Evolutionary conservation across 1,140 invertebrate species (phyloP).

Genomic region (Brachionus rotundiformis): DNA sequence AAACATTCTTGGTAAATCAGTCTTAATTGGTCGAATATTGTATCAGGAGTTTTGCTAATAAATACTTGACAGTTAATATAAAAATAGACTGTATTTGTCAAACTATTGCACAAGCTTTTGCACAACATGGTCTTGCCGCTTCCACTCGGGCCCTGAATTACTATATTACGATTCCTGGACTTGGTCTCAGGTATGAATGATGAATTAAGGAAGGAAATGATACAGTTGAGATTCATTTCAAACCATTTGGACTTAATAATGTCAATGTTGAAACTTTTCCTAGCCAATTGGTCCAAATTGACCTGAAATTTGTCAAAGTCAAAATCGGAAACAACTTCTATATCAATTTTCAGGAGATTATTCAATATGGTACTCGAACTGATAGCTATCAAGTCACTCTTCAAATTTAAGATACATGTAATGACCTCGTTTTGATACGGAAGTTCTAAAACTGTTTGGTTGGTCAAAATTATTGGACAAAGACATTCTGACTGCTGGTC

Average conservation of each 20-base stretch:
- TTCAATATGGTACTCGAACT: background rate
- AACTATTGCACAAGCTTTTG: background rate
- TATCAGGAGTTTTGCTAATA: constrained; percentile 37
- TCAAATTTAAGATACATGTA: background rate
- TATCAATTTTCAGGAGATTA: background rate
- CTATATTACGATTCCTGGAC: background rate
- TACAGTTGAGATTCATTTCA: background rate
- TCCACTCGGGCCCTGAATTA: constrained; percentile 39
- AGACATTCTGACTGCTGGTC: constrained; percentile 37
- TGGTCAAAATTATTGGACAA: constrained; percentile 18
- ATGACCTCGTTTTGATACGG: background rate
- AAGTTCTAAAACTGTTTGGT: background rate
- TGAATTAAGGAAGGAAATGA: background rate
- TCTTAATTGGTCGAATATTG: constrained; percentile 25
- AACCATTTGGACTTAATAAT: background rate
- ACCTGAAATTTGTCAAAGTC: background rate
- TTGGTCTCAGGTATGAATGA: background rate
- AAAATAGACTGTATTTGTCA: constrained; percentile 24
- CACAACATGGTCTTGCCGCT: constrained; percentile 40
- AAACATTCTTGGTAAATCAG: constrained; percentile 3
- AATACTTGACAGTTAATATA: constrained; percentile 44
- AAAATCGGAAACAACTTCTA: background rate
- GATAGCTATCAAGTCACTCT: background rate
- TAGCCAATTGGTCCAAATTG: background rate
- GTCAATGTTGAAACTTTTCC: background rate